These are phyloP conservation scores for Trachelus iudaicus DNA, from an alignment of 2,888 invertebrate species.

Conservation along the genomic window DNA sequence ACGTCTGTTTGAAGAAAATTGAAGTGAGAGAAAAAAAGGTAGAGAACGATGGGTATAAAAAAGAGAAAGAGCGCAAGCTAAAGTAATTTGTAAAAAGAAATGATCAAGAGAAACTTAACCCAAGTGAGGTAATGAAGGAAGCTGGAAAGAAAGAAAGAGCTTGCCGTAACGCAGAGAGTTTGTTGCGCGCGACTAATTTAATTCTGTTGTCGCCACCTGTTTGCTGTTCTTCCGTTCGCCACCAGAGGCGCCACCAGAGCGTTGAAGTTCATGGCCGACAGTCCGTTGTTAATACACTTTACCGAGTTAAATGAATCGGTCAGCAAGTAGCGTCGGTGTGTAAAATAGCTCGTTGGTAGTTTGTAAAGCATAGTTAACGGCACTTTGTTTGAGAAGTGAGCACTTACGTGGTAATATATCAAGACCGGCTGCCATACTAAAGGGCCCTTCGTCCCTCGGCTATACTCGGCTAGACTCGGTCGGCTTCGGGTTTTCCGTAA, in stretches of 20 bases:
- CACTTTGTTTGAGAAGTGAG: slow-evolving; percentile 20
- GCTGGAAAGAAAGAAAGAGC: not conserved
- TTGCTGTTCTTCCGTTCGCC: not conserved
- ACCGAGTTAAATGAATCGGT: not conserved
- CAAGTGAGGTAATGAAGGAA: not conserved
- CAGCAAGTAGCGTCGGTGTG: not conserved
- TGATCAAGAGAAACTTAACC: not conserved
- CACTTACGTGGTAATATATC: slow-evolving; percentile 23
- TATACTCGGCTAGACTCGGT: not conserved
- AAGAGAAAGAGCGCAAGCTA: not conserved
- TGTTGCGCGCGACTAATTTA: not conserved
- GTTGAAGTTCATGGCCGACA: not conserved
- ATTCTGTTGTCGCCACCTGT: not conserved
- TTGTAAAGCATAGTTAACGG: slow-evolving; percentile 18
- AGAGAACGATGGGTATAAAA: not conserved
- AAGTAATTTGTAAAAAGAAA: not conserved
- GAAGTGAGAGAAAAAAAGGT: not conserved
- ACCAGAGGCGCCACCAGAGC: not conserved
- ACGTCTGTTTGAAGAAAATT: not conserved
- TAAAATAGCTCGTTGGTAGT: slow-evolving; percentile 15
- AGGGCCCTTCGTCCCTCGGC: not conserved
- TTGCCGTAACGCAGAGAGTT: not conserved
- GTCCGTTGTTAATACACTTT: not conserved
- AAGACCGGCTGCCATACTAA: slow-evolving; percentile 16
- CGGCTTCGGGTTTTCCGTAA: not conserved